Evolutionary conservation across 2,113 vertebrate genomes (phyloP).

Genomic region (Caranx ignobilis): DNA sequence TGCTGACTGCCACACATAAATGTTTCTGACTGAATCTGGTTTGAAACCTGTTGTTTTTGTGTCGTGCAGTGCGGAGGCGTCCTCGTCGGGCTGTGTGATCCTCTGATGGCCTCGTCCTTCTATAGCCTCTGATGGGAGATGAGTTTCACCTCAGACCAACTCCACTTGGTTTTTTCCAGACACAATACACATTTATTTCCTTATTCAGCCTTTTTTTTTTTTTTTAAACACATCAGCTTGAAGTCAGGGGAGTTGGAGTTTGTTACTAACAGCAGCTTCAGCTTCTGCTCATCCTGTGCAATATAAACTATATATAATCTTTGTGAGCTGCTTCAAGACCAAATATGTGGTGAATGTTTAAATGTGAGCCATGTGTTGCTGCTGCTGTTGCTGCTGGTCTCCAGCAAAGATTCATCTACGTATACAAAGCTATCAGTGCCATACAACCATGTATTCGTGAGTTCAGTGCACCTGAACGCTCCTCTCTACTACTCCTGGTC

Average conservation of each 20-base stretch:
- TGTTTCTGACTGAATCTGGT: neutral
- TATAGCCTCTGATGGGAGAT: too few species aligned
- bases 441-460: neutral
- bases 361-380: neutral
- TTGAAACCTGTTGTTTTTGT: neutral
- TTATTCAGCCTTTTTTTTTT: neutral
- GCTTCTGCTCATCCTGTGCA: slow-evolving; percentile 36
- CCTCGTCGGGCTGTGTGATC: slow-evolving; percentile 76
- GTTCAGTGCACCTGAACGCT: neutral
- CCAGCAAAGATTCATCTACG: neutral
- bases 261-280: slow-evolving; percentile 21
- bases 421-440: neutral
- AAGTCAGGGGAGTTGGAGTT: neutral
- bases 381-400: neutral
- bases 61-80: slow-evolving; percentile 51
- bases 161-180: neutral
- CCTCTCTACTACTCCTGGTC: neutral
- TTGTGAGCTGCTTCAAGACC: slow-evolving; percentile 20
- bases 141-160: slow-evolving; percentile 12
- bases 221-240: neutral
- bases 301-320: slow-evolving; percentile 5
- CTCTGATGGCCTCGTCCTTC: slow-evolving; percentile 62
- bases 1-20: too few species aligned
- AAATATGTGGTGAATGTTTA: slow-evolving; percentile 16
- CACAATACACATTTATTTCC: neutral